These are phyloP conservation scores for Cynodonichthys magdalenae DNA, from an alignment of 2,797 vertebrate genomes.

Conservation along the genomic window DNA sequence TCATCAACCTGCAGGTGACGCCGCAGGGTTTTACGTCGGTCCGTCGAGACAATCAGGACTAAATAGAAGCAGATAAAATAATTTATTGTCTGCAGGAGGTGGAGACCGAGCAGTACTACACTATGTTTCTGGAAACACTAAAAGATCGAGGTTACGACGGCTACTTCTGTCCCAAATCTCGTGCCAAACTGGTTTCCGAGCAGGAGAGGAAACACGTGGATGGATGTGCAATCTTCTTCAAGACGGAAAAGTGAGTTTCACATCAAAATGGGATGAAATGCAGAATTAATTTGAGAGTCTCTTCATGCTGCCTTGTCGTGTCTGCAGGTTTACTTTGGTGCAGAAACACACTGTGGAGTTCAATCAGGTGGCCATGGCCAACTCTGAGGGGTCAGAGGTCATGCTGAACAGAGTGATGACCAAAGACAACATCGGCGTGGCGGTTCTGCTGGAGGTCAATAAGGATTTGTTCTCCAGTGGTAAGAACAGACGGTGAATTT, in stretches of 20 bases:
- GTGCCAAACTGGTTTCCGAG: slow-evolving; percentile 98
- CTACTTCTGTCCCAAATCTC: slow-evolving; percentile 98
- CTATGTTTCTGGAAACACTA: slow-evolving; percentile 94
- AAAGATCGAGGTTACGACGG: slow-evolving; percentile 96
- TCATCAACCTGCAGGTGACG: slow-evolving; percentile 97
- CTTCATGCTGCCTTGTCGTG: background rate
- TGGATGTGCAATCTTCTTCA: slow-evolving; percentile 98
- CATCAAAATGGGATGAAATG: too few species aligned
- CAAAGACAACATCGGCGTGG: slow-evolving; percentile 97
- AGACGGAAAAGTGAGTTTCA: slow-evolving; percentile 94
- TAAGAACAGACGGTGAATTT: slow-evolving; percentile 62
- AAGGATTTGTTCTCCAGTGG: slow-evolving; percentile 90
- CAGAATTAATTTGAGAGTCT: background rate
- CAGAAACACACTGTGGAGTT: slow-evolving; percentile 98
- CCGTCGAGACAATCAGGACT: too few species aligned
- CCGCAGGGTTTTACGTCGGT: too few species aligned
- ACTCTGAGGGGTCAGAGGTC: slow-evolving; percentile 97
- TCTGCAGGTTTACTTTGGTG: slow-evolving; percentile 89
- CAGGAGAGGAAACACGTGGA: slow-evolving; percentile 98
- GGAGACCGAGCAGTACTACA: slow-evolving; percentile 99
- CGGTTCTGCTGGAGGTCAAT: slow-evolving; percentile 92
- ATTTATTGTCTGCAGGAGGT: slow-evolving; percentile 85
- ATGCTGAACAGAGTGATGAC: slow-evolving; percentile 99
- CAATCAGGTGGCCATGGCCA: slow-evolving; percentile 99
- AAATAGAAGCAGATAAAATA: too few species aligned